Percentiles rank a stretch among this genome's conserved stretches.
These are phyloP conservation scores for Blomia tropicalis DNA, from an alignment of 2,888 invertebrate genomes.

Conservation along the genomic window DNA sequence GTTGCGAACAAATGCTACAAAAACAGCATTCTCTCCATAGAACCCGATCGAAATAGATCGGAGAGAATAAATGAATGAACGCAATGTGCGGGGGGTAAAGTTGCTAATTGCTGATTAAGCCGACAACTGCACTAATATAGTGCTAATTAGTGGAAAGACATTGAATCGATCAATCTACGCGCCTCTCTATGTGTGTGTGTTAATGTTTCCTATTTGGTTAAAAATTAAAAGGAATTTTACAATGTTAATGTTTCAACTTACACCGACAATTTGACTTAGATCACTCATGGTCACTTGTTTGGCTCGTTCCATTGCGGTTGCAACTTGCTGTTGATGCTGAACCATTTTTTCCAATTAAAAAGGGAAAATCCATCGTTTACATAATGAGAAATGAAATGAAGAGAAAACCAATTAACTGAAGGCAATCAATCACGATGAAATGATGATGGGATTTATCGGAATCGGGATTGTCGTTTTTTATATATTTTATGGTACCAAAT, in stretches of 20 bases:
- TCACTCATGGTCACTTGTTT: constrained; percentile 97
- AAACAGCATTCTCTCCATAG: too few relatives aligned
- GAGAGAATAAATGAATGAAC: too few relatives aligned
- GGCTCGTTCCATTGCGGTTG: constrained; percentile 84
- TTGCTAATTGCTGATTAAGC: too few relatives aligned
- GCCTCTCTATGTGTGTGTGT: too few relatives aligned
- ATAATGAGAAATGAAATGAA: constrained; percentile 3
- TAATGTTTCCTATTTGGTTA: too few relatives aligned
- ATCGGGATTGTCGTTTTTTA: too few relatives aligned
- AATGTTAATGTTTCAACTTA: constrained; percentile 43
- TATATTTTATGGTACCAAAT: not conserved
- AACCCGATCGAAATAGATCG: too few relatives aligned
- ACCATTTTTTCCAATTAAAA: not conserved
- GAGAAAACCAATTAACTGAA: constrained; percentile 18
- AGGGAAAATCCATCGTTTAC: not conserved
- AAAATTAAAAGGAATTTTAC: not conserved
- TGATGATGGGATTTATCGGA: not conserved
- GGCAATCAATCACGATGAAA: not conserved
- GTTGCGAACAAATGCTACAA: too few relatives aligned
- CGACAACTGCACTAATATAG: too few relatives aligned
- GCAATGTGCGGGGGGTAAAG: too few relatives aligned
- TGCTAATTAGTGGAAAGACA: too few relatives aligned
- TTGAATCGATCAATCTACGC: too few relatives aligned
- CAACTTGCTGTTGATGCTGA: constrained; percentile 85
- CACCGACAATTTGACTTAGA: constrained; percentile 88